Base-by-base conservation (phyloP, 2,888 invertebrate genomes). In the Peribatodes rhomboidaria region DNA sequence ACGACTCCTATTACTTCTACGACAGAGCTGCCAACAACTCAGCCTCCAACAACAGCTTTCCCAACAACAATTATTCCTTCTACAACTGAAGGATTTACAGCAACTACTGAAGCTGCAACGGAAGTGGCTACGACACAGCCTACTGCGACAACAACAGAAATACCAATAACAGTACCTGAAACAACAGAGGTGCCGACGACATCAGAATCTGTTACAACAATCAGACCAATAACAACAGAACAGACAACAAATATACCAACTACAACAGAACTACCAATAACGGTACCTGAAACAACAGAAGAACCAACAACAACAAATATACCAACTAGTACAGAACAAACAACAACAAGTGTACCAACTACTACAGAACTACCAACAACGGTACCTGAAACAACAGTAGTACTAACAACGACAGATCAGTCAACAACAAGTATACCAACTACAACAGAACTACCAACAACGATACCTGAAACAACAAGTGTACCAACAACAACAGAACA, bases 131-230 rank as follows among this genome's bases (percentile, higher is more conserved):
- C 49, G 9, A 58, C 56, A 14, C 7, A 13, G 9, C 1, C 22
- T 18, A 39, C 53, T 22, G 41, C 44, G 27, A 47, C 54, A 1
- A 67, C 64, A 16, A 47, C 59, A 13, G 13, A 20, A 9, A 11
- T 27, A 16, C 53, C 59, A 8, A 55, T 47, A 27, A 66, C 65
- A 10, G 46, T n/a, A n/a, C 55, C 39, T 14, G 27, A 61, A 4
- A 69, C 67, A 2, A 63, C 65, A 14, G 62, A 10, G 16, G 14
- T 31, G 0, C 31, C 3, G 7, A 33, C 55, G 11, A 55, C 52
- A 20, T 55, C 54, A 13, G 18, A 54, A 27, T n/a, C 27, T 27
- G 8, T 67, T 0, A 70, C 66, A 33, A 60, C 68, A 46, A 14
- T 35, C 10, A 16, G 31, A 14, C 57, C 66, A 2, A 33, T 20